A percentile compares a stretch with the other conserved stretches of the same genome.
Conservation (phyloP, 2,888 invertebrate genomes). For the Argyra leucocephala region DNA sequence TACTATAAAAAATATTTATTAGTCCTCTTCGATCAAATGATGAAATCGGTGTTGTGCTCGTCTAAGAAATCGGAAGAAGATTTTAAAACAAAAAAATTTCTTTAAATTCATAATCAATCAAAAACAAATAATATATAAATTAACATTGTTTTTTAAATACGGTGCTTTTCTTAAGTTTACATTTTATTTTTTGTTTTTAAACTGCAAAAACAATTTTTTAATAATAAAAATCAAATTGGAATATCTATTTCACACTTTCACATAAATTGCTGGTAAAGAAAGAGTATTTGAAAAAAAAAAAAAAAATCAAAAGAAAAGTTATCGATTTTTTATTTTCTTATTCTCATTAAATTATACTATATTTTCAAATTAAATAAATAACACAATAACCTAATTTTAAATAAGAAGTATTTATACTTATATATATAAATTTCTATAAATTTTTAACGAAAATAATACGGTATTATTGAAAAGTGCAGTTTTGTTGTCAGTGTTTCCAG, state of each 20-base stretch:
- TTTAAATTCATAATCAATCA: neutral
- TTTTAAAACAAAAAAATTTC: neutral
- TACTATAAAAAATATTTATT: neutral
- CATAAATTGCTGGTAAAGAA: neutral
- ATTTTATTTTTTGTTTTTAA: neutral
- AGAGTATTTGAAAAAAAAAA: neutral
- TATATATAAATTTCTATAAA: neutral
- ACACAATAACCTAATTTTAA: neutral
- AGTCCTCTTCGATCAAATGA: conserved; percentile 1
- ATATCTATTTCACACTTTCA: too few species aligned
- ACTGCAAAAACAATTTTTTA: too few species aligned
- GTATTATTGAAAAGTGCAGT: neutral
- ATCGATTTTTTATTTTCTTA: neutral
- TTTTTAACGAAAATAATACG: neutral
- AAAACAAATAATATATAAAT: neutral
- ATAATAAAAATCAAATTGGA: too few species aligned
- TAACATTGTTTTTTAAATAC: neutral
- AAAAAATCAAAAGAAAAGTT: neutral
- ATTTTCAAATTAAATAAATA: neutral
- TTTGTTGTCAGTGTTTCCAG: conserved; percentile 2
- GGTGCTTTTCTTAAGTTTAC: neutral
- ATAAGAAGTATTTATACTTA: neutral
- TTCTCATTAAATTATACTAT: neutral
- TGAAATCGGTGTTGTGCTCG: neutral
- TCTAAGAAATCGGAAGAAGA: neutral